phyloP scores from a whole-genome alignment of 2,797 vertebrate species.

The Sebastolobus altivelis region DNA sequence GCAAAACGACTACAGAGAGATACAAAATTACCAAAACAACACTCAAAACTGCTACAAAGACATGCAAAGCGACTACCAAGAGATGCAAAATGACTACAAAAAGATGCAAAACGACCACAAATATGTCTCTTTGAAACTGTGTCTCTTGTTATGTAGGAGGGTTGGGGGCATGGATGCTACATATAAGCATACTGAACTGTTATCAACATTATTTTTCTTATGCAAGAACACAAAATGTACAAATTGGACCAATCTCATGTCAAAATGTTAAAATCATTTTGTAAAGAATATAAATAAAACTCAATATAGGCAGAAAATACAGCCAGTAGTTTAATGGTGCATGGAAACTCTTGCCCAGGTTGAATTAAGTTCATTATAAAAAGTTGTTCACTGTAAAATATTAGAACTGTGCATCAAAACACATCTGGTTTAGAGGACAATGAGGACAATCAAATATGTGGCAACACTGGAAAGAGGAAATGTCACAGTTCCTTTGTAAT shows the following conservation, averaged over 20 bases:
- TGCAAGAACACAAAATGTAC: not conserved
- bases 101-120: no score
- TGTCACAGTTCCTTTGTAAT: not conserved
- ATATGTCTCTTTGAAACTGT: no score
- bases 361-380: not conserved
- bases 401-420: not conserved
- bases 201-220: not conserved
- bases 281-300: not conserved
- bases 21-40: no score
- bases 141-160: no score
- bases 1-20: not conserved
- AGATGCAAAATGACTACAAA: accelerated
- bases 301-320: not conserved
- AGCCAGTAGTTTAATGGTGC: not conserved
- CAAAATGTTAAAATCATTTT: not conserved
- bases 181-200: not conserved
- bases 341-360: not conserved
- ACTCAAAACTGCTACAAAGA: no score
- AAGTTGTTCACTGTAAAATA: not conserved
- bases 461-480: constrained; percentile 38
- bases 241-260: no score
- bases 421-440: not conserved
- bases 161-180: no score
- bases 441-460: not conserved
- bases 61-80: no score